Conservation (phyloP, 2,797 vertebrate genomes). For the Eutrigla gurnardus region DNA sequence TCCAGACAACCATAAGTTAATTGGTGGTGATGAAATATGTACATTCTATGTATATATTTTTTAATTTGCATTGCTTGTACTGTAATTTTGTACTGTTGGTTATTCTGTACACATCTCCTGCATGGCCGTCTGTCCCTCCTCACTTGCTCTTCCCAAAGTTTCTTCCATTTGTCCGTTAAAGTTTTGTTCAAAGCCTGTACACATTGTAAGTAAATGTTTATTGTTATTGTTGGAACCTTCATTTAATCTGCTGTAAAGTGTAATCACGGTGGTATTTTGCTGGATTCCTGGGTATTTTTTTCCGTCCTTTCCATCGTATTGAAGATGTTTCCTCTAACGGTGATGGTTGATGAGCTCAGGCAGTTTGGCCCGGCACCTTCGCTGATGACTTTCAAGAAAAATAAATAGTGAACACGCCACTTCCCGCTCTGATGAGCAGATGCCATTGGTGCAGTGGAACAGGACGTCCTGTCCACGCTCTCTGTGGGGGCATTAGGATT, state of each 20-base stretch:
- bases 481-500: constrained; percentile 32
- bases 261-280: background rate
- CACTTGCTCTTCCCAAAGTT: background rate
- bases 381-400: constrained; percentile 47
- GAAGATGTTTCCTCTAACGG: constrained; percentile 10
- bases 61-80: background rate
- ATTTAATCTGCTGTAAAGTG: background rate
- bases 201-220: background rate
- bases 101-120: background rate
- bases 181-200: too few species aligned
- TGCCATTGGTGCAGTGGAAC: constrained; percentile 59
- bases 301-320: background rate
- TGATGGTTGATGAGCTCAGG: constrained; percentile 5
- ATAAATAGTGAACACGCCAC: constrained; percentile 42
- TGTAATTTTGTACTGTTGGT: background rate
- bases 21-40: background rate
- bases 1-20: background rate
- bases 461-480: constrained; percentile 73
- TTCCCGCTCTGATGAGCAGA: constrained; percentile 68
- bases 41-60: background rate
- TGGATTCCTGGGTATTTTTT: constrained; percentile 23
- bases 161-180: too few species aligned
- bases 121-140: background rate
- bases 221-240: background rate
- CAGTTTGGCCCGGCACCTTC: constrained; percentile 21